These are phyloP conservation scores for Agelastica alni DNA, from an alignment of 2,888 invertebrate species.

Conservation along the genomic window DNA sequence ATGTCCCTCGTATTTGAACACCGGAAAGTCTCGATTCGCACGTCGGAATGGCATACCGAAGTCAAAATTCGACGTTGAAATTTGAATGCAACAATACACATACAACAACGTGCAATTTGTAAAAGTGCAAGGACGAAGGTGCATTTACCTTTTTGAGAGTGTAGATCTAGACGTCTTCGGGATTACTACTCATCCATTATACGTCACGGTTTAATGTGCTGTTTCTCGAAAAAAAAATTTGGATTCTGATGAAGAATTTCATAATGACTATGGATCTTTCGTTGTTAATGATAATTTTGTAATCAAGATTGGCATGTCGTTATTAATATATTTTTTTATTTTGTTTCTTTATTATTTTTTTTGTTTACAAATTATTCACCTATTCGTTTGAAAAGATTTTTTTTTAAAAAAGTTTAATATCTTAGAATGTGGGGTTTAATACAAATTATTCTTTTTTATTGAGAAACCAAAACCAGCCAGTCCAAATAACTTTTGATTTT, in stretches of 20 bases:
- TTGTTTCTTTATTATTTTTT: background rate
- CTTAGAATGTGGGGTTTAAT: no score
- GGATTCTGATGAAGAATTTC: conserved; percentile 19
- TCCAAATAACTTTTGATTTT: no score
- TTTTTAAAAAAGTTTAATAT: no score
- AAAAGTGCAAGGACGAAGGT: conserved; percentile 55
- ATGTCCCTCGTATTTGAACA: no score
- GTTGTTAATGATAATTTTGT: conserved; percentile 25
- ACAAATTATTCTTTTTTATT: no score
- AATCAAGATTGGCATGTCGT: conserved; percentile 10
- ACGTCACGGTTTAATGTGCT: conserved; percentile 35
- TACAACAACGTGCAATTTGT: conserved; percentile 41
- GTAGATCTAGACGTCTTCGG: conserved; percentile 39
- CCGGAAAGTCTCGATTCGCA: no score
- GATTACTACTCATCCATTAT: conserved; percentile 43
- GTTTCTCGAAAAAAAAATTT: conserved; percentile 29
- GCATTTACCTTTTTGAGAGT: conserved; percentile 51
- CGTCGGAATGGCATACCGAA: conserved; percentile 32
- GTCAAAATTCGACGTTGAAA: conserved; percentile 30
- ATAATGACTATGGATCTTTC: conserved; percentile 25
- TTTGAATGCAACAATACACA: conserved; percentile 44
- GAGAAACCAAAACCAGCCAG: no score
- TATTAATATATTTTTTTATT: background rate
- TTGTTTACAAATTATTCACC: no score
- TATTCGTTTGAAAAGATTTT: no score